Conservation (phyloP, 2,797 vertebrate genomes). For the Cuniculus paca region DNA sequence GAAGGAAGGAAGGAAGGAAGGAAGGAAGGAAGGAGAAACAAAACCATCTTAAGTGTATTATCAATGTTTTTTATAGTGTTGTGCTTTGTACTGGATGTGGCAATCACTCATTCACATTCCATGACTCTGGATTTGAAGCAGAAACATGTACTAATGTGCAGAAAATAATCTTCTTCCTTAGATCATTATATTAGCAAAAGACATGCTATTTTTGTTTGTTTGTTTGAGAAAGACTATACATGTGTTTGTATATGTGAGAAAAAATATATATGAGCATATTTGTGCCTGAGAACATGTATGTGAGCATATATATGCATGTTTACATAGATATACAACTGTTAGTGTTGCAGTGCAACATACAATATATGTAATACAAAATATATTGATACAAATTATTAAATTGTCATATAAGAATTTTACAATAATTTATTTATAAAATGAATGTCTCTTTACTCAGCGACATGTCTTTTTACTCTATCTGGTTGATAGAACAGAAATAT, state of each 20-base stretch:
- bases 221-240: neutral
- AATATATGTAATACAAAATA: neutral
- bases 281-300: neutral
- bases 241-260: neutral
- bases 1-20: neutral
- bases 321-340: neutral
- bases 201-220: neutral
- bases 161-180: neutral
- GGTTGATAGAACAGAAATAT: neutral
- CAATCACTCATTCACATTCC: too few species aligned
- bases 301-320: neutral
- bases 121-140: neutral
- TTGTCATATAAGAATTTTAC: neutral
- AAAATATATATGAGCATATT: neutral
- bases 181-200: neutral
- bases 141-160: neutral
- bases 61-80: neutral
- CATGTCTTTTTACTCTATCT: neutral
- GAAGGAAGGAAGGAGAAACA: neutral
- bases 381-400: neutral
- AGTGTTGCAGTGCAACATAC: neutral
- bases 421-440: neutral
- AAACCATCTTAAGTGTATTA: neutral
- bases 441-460: neutral
- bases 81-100: neutral